Base-by-base conservation (phyloP, 2,113 vertebrate genomes). In the Seriola rivoliana region DNA sequence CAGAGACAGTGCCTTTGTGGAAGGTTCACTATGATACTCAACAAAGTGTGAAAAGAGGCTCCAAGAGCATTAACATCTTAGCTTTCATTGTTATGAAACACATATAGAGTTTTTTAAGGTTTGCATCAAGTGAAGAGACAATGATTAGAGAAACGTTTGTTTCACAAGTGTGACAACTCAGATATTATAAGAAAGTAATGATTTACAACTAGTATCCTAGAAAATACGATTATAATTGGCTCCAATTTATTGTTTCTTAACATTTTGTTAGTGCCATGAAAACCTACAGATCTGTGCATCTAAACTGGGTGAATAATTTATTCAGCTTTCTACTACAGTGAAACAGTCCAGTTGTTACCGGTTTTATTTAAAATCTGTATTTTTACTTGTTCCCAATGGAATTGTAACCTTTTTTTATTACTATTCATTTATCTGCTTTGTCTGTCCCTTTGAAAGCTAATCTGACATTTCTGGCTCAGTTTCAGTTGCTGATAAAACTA, bases 1-100 rank as follows among this genome's bases (percentile, higher is more conserved):
- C 80, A 64, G 74, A 38, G 42, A 71, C 78, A 58, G 50, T 29
- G 46, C 11, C 42, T 65, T 81, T 82, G 70, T 81, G 67, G 68
- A 58, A 77, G 62, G 36, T 25, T 84, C 42, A 72, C 57, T 40
- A 46, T 55, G 38, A 72, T 44, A 52, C 54, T 77, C 69, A 36
- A 57, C 71, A 57, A 17, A 59, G 75, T 75, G 70, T 68, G 59
- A 65, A 59, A 80, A 46, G 29, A 10, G 4, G 59, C 57, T 40
- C 11, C 4, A 36, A 78, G 10, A 29, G 17, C 16, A 73, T 81
- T 79, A 82, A 60, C 36, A 66, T 74, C 34, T 85, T 23, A 57
- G 13, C n/a, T 80, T 77, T 70, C 68, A 62, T 52, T 87, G 40
- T 69, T 23, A 60, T 57, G n/a, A 75, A 71, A 80, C 10, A 12